These are phyloP conservation scores for Phalacrocorax aristotelis DNA, from an alignment of 2,113 vertebrate genomes.

Conservation along the genomic window DNA sequence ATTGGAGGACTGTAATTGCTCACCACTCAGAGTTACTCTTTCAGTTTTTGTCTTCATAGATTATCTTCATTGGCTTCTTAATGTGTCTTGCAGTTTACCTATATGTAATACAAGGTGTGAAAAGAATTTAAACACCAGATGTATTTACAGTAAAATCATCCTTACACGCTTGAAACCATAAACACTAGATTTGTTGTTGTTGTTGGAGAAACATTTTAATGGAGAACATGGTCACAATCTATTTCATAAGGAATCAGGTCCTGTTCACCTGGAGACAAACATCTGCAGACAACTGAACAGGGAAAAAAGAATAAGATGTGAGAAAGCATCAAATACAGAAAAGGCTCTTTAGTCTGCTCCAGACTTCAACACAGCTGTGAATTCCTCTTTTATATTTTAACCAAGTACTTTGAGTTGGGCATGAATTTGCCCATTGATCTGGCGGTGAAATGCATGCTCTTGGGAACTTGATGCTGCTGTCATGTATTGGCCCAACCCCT, in stretches of 20 bases:
- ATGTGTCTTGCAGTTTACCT: background rate
- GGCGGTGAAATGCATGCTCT: background rate
- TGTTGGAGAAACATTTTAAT: background rate
- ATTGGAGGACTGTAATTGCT: background rate
- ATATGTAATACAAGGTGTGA: background rate
- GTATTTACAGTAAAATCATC: background rate
- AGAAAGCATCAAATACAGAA: background rate
- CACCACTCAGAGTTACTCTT: background rate
- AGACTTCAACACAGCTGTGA: background rate
- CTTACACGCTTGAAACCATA: background rate
- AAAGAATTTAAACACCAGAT: background rate
- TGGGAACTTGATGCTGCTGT: background rate
- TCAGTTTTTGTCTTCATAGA: background rate
- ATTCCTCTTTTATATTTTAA: background rate
- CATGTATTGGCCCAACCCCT: background rate
- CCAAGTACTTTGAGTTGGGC: too few species aligned
- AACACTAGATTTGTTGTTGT: background rate
- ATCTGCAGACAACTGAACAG: background rate
- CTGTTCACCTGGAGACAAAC: background rate
- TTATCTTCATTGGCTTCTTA: background rate
- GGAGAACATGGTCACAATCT: background rate
- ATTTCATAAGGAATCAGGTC: background rate
- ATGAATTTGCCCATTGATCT: background rate
- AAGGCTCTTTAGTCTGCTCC: background rate
- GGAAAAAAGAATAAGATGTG: background rate